Percentiles rank a stretch among this genome's conserved stretches.
These are phyloP conservation scores for Neodiprion lecontei DNA, from an alignment of 1,140 invertebrate genomes.

Conservation along the genomic window DNA sequence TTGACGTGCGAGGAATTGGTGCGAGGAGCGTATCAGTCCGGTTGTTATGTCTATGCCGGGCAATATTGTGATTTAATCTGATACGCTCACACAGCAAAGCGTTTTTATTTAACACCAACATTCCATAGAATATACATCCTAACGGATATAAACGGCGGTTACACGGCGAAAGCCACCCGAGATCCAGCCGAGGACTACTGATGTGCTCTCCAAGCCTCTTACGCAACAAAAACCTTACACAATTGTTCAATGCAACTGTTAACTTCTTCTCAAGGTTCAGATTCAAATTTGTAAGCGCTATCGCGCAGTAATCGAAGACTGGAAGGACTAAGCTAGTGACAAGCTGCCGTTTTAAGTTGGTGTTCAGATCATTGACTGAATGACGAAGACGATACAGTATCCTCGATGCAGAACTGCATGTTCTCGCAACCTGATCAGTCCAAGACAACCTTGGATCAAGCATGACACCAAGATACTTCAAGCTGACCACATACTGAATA, in stretches of 20 bases:
- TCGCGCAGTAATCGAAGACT: slow-evolving; percentile 3
- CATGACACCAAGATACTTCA: background rate
- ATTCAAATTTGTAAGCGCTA: background rate
- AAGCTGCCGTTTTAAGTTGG: no score
- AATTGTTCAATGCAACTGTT: background rate
- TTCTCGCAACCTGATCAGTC: background rate
- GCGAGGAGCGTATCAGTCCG: background rate
- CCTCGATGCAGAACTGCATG: background rate
- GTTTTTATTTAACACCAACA: background rate
- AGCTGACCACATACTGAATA: background rate
- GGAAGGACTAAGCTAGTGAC: background rate
- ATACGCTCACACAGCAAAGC: background rate
- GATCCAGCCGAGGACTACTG: background rate
- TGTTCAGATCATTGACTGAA: background rate
- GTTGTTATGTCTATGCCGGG: background rate
- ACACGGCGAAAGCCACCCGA: background rate
- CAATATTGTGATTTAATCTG: background rate
- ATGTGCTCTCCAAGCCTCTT: background rate
- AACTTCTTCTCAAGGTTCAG: background rate
- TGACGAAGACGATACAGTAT: background rate
- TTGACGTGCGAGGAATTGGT: background rate
- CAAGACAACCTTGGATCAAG: background rate
- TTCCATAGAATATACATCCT: background rate
- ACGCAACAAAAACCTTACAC: background rate
- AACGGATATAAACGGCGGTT: background rate